Conservation (phyloP, 2,888 invertebrate genomes). For the Protodeltote pygarga region DNA sequence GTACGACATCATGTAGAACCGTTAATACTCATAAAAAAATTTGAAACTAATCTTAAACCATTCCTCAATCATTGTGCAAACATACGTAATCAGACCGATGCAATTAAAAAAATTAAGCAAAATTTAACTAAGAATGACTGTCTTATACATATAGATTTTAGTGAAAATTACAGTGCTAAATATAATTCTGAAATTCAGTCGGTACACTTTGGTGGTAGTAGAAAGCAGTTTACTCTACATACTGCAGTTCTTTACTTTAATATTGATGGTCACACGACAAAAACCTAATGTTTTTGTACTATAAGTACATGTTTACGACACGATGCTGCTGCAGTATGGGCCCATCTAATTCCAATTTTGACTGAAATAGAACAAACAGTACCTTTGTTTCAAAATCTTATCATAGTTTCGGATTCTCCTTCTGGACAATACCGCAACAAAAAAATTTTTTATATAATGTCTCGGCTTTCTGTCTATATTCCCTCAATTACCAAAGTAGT, state of each 20-base stretch:
- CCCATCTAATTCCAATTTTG: conserved; percentile 31
- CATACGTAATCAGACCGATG: conserved; percentile 6
- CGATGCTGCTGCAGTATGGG: conserved; percentile 32
- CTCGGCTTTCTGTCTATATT: conserved; percentile 8
- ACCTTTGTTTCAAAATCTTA: conserved; percentile 19
- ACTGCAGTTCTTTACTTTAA: conserved; percentile 28
- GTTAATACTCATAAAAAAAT: conserved; percentile 2
- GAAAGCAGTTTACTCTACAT: conserved; percentile 20
- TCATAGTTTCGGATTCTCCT: conserved; percentile 26
- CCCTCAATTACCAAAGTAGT: conserved; percentile 28
- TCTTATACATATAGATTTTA: conserved; percentile 17
- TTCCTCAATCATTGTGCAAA: conserved; percentile 9
- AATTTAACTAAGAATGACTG: conserved; percentile 9
- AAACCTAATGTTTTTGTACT: conserved; percentile 26
- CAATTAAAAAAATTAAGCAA: conserved; percentile 11
- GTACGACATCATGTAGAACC: conserved; percentile 7
- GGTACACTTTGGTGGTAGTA: conserved; percentile 20
- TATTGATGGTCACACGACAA: conserved; percentile 11
- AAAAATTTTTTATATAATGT: conserved; percentile 28
- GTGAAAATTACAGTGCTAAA: conserved; percentile 22
- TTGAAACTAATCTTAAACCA: conserved; percentile 5
- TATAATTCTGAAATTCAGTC: conserved; percentile 21
- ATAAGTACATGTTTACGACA: conserved; percentile 23
- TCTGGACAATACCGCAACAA: conserved; percentile 39
- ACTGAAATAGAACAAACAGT: conserved; percentile 19